phyloP scores from a whole-genome alignment of 2,113 vertebrate genomes.

The Emydocephalus ijimae region DNA sequence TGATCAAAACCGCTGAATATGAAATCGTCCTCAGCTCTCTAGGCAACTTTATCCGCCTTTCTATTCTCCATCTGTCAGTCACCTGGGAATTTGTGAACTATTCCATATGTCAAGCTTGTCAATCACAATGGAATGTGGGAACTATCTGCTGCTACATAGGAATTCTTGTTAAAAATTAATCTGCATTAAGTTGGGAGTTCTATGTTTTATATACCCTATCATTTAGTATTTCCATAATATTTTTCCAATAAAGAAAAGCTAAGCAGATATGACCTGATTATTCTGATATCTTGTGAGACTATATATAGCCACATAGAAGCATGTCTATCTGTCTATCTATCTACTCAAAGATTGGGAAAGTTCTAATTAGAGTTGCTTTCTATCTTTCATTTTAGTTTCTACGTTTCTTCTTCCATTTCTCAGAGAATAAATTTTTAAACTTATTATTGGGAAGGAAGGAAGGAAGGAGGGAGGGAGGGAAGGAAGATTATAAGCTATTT shows the following conservation, averaged over 20 bases:
- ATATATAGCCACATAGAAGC: constrained; percentile 25
- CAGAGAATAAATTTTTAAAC: constrained; percentile 32
- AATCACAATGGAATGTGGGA: constrained; percentile 95
- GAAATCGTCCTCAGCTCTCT: constrained; percentile 88
- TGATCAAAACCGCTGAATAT: constrained; percentile 92
- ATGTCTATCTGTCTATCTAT: background rate
- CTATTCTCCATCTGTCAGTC: constrained; percentile 92
- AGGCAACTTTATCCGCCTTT: constrained; percentile 92
- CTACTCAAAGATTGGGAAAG: constrained; percentile 17
- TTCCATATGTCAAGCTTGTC: constrained; percentile 99
- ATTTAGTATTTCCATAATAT: constrained; percentile 75
- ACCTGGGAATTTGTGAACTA: constrained; percentile 99
- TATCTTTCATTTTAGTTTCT: constrained; percentile 36
- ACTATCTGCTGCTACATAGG: constrained; percentile 83
- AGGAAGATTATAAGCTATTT: constrained; percentile 25
- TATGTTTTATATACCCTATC: constrained; percentile 84
- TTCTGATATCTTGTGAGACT: constrained; percentile 41
- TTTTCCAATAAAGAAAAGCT: constrained; percentile 59
- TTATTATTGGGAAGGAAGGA: constrained; percentile 2
- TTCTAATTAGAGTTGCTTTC: constrained; percentile 37
- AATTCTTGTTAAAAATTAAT: constrained; percentile 83
- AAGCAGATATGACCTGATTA: constrained; percentile 56
- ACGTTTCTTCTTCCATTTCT: constrained; percentile 45
- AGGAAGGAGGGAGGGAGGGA: constrained; percentile 29
- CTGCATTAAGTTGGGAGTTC: constrained; percentile 74